Conservation (phyloP, 37 sponge, comb jelly and placozoan species). For the Mnemiopsis leidyi region DNA sequence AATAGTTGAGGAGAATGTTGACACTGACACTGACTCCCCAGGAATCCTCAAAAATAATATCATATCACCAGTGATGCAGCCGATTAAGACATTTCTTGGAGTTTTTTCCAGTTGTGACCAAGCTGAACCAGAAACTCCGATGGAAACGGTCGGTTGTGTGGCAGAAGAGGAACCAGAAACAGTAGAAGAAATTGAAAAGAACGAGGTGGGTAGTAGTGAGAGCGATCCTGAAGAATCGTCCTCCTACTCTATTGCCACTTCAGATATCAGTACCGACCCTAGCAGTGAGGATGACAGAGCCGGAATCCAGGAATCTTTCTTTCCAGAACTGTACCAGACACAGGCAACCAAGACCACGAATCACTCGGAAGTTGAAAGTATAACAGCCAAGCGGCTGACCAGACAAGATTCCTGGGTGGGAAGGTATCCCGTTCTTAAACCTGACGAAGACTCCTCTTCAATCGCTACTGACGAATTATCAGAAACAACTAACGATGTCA, state of each 20-base stretch:
- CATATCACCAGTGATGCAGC: not conserved
- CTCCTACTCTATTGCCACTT: not conserved
- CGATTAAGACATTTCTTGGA: not conserved
- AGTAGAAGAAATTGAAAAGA: not conserved
- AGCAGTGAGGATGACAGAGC: not conserved
- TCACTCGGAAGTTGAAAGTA: not conserved
- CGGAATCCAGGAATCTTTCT: not conserved
- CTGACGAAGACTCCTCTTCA: not conserved
- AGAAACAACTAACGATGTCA: not conserved
- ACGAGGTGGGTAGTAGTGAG: not conserved
- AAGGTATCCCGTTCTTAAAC: not conserved
- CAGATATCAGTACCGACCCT: conserved; percentile 20
- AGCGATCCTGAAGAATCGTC: conserved; percentile 1
- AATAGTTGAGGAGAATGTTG: not conserved
- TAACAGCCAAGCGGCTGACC: not conserved
- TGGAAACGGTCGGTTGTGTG: no score
- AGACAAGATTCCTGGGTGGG: not conserved
- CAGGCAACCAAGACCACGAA: not conserved
- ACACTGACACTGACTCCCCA: not conserved
- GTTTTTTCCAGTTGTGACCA: no score
- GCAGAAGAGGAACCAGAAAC: not conserved
- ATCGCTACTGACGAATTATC: not conserved
- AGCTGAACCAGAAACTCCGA: no score
- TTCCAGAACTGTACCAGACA: not conserved
- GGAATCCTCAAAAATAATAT: not conserved